These are phyloP conservation scores for Drosophila lutescens DNA, from an alignment of 2,888 invertebrate genomes.

Conservation along the genomic window DNA sequence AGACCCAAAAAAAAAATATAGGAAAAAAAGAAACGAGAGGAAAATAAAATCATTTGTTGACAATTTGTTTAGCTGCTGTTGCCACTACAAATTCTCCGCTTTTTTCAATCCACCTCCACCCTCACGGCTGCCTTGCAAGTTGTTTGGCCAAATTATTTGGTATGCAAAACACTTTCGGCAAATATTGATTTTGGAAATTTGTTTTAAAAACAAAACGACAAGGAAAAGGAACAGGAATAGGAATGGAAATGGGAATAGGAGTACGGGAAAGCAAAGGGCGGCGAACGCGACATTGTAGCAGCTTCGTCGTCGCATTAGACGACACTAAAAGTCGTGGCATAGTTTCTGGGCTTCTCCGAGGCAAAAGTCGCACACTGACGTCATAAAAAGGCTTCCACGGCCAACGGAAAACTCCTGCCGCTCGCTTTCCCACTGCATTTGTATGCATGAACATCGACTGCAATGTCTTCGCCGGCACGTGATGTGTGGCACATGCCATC, in stretches of 20 bases:
- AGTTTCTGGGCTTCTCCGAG: conserved; percentile 53
- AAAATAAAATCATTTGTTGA: conserved; percentile 77
- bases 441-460: conserved; percentile 71
- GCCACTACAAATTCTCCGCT: conserved; percentile 70
- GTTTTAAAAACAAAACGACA: conserved; percentile 68
- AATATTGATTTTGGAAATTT: conserved; percentile 82
- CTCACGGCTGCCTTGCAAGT: conserved; percentile 56
- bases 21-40: conserved; percentile 1
- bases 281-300: conserved; percentile 61
- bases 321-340: conserved; percentile 64
- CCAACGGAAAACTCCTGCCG: conserved; percentile 25
- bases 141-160: conserved; percentile 76
- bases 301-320: conserved; percentile 53
- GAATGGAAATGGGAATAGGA: conserved; percentile 12
- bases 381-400: conserved; percentile 62
- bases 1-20: conserved; percentile 42
- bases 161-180: conserved; percentile 82
- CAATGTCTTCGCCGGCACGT: conserved; percentile 76
- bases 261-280: conserved; percentile 4
- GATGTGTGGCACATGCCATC: conserved; percentile 75
- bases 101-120: conserved; percentile 18
- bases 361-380: conserved; percentile 63
- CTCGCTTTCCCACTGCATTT: conserved; percentile 55
- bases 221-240: conserved; percentile 13
- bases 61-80: conserved; percentile 80